A percentile compares a stretch with the other conserved stretches of the same genome.
These are phyloP conservation scores for Centropristis striata DNA, from an alignment of 2,113 vertebrate genomes.

Conservation along the genomic window DNA sequence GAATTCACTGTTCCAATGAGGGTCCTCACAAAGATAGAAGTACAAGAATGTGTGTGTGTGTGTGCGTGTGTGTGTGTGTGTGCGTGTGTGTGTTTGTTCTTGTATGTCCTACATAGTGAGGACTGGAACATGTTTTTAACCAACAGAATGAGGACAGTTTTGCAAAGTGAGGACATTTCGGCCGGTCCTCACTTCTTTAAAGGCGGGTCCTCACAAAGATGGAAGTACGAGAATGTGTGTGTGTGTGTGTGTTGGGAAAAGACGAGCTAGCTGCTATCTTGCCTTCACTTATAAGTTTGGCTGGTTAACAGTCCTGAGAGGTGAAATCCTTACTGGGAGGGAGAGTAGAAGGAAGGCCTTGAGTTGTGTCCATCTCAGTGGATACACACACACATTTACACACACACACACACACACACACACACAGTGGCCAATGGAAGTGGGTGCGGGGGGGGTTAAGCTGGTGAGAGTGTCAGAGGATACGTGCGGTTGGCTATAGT, in stretches of 20 bases:
- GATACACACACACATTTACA: neutral
- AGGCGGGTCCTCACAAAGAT: too few relatives aligned
- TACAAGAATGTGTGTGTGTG: too few relatives aligned
- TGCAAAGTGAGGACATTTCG: too few relatives aligned
- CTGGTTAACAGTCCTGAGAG: slow-evolving; percentile 27
- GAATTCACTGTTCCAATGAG: too few relatives aligned
- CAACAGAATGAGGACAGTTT: too few relatives aligned
- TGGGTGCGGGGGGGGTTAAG: slow-evolving; percentile 89
- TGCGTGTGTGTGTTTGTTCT: too few relatives aligned
- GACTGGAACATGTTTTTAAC: too few relatives aligned
- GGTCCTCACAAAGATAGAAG: too few relatives aligned
- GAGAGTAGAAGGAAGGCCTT: slow-evolving; percentile 39
- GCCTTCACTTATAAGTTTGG: slow-evolving; percentile 19
- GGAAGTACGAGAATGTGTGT: too few relatives aligned
- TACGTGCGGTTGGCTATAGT: slow-evolving; percentile 91
- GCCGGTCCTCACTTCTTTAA: too few relatives aligned
- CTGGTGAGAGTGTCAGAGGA: slow-evolving; percentile 89
- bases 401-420: neutral
- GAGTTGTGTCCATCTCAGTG: slow-evolving; percentile 36
- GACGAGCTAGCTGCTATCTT: neutral
- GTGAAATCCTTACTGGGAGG: slow-evolving; percentile 20
- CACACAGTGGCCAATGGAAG: slow-evolving; percentile 17
- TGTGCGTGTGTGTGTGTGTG: too few relatives aligned
- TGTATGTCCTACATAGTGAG: too few relatives aligned
- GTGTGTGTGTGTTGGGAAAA: neutral